Evolutionary conservation across 2,113 vertebrate genomes (phyloP), one percentile per base, ranked within the genome.

Genomic region (Mustela lutreola): DNA sequence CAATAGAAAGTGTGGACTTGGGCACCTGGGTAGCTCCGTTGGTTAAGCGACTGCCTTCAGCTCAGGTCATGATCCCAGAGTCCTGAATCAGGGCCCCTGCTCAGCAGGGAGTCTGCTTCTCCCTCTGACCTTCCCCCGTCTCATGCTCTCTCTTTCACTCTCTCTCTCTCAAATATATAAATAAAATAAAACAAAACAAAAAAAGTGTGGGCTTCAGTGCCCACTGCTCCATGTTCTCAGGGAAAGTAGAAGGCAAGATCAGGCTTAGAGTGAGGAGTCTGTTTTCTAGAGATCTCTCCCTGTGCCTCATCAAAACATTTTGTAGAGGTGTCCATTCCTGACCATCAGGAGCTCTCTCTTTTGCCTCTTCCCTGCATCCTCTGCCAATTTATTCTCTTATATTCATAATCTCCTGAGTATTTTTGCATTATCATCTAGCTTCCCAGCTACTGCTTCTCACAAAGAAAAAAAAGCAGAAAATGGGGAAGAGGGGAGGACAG

Each of bases 351-450:
- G n/a, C 7, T 21, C 42, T 85, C 11, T 63, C 78, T 45, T 15
- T 93, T n/a, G 21, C 60, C 62, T 71, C 18, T 28, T 92, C 8
- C 53, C 56, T 80, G 4, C 4, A 71, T 2, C 28, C 11, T 56
- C 11, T 76, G 28, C 50, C 15, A 5, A 0, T 70, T 81, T 60
- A 92, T 42, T 84, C 48, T 45, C 42, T 75, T 45, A 26, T 28
- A 28, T 45, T 75, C 12, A 18, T 78, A 79, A 50, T 33, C 11
- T 48, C 48, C 5, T 53, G 15, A 42, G 82, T 76, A 33, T 28
- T 89, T 83, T 93, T 89, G 26, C 71, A n/a, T 81, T 45, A 45
- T 82, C 67, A 78, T 42, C 42, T 92, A 75, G 39, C 45, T 92
- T 87, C 24, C 26, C 56, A 87, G 24, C 60, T 94, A 12, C 88